Base-by-base conservation (phyloP, 2,888 invertebrate species). In the Pegoplata infirma region DNA sequence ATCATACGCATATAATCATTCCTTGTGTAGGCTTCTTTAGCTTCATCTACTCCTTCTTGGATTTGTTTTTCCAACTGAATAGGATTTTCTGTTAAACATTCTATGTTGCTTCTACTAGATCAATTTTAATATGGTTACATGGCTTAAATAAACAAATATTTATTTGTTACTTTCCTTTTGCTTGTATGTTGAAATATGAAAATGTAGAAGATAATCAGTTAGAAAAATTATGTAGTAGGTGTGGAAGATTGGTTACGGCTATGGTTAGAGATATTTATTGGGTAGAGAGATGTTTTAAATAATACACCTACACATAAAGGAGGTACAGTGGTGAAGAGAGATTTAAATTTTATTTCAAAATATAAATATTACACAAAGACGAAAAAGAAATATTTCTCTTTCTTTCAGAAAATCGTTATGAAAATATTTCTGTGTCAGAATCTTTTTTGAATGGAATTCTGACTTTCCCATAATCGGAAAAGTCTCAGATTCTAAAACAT, bases 121-220 rank as follows among this genome's bases (percentile, higher is more conserved):
- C 58, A 74, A 78, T 69, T 64, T 64, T 69, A 46, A 69, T 64
- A 58, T 56, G 58, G 46, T 58, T 68, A 64, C 77, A 58, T 46
- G 58, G 68, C 46, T 46, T 64, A 78, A 73, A 68, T 73, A 73
- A 64, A 69, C 49, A 67, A 76, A 72, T 61, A 49, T n/a, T n/a
- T 49, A 59, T 19, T 25, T 63, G 14, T 53, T 69, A 46, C 28
- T 25, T 32, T 16, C 21, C 5, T 5, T 40, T 10, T 19, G 12
- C 5, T 3, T 17, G 14, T 36, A 40, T 36, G 25, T n/a, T 58
- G n/a, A 59, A 49, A 25, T 59, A 75, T 21, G 56, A 63, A 68
- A 75, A 68, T 49, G 14, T 16, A 49, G n/a, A n/a, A 63, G 56
- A 63, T 68, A 63, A 63, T 63, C 36, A 58, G 12, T 55, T 19